Evolutionary conservation across 1,140 invertebrate genomes (phyloP).

Genomic region (Anoplophora glabripennis): DNA sequence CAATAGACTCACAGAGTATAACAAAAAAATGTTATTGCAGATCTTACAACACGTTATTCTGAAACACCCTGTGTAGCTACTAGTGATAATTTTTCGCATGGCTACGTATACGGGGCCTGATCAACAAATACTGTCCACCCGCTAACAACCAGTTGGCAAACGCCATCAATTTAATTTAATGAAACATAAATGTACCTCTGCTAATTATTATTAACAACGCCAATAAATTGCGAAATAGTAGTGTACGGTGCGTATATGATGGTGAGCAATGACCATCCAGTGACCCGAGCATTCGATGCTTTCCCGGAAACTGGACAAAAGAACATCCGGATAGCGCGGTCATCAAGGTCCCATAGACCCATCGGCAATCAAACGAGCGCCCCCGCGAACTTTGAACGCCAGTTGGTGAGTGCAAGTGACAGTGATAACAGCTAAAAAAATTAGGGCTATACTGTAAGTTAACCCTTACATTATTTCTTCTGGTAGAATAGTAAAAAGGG

Average conservation of each 20-base stretch:
- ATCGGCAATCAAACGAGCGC: constrained; percentile 14
- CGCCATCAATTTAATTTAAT: too few species aligned
- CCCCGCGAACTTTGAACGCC: constrained; percentile 24
- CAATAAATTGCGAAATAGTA: constrained; percentile 27
- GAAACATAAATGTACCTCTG: too few species aligned
- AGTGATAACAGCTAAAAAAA: constrained; percentile 31
- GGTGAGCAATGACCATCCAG: constrained; percentile 45
- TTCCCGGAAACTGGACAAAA: constrained; percentile 45
- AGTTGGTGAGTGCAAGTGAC: constrained; percentile 39
- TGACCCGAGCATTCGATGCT: constrained; percentile 28
- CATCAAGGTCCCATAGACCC: constrained; percentile 33
- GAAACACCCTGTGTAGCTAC: too few species aligned
- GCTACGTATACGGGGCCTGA: too few species aligned
- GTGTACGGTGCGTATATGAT: constrained; percentile 3
- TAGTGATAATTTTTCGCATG: too few species aligned
- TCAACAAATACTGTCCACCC: too few species aligned
- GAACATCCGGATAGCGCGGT: constrained; percentile 36
- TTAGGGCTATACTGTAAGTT: constrained; percentile 32
- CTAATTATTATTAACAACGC: too few species aligned
- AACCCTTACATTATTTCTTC: background rate
- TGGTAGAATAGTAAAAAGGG: background rate
- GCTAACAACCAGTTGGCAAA: too few species aligned
- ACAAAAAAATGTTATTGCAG: too few species aligned
- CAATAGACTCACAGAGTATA: too few species aligned
- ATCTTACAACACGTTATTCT: too few species aligned